Base-by-base conservation (phyloP, 2,113 vertebrate species). In the Gnathonemus echidnorhynchus region DNA sequence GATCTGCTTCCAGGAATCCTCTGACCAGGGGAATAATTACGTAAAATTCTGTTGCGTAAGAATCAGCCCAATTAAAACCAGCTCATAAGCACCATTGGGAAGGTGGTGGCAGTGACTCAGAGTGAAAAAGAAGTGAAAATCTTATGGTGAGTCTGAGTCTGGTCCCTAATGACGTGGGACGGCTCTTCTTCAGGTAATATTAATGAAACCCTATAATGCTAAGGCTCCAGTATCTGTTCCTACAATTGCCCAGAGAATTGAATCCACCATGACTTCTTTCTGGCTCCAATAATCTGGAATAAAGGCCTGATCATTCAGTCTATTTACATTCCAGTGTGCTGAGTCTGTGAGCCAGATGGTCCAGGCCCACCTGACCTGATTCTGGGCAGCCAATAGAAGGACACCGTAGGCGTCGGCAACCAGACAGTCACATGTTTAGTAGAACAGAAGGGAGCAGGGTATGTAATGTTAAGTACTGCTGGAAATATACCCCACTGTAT, bases 311-410 rank as follows among this genome's bases (percentile, higher is more conserved):
- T 80, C 35, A 42, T 80, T 80, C 74, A 80, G 74, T 80, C 74
- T 80, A 80, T 80, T 80, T 80, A 80, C 74, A 80, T 80, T 80
- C 74, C 74, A 80, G 74, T 2, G 74, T 7, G 74, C 74, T 80
- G 74, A 80, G 35, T 80, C 31, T 80, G 31, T 42, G 13, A 42
- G 74, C 13, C 74, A 80, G 74, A 17, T 80, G 74, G 74, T 80
- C 74, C 74, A 42, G 74, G 15, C 35, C 31, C 74, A 80, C 74
- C 74, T 80, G 74, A 42, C 62, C 27, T 70, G 62, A 70, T 70
- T 31, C 62, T 70, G 62, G n/a, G 62, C 62, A 80, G 35, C 74
- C 35, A 42, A 80, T 80, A 80, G 31, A 42, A 42, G 35, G 74
- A 42, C 31, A 80, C 13, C 74, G 35, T 39, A 80, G 74, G 74